phyloP scores from a whole-genome alignment of 2,113 vertebrate species.

The Clarias gariepinus region DNA sequence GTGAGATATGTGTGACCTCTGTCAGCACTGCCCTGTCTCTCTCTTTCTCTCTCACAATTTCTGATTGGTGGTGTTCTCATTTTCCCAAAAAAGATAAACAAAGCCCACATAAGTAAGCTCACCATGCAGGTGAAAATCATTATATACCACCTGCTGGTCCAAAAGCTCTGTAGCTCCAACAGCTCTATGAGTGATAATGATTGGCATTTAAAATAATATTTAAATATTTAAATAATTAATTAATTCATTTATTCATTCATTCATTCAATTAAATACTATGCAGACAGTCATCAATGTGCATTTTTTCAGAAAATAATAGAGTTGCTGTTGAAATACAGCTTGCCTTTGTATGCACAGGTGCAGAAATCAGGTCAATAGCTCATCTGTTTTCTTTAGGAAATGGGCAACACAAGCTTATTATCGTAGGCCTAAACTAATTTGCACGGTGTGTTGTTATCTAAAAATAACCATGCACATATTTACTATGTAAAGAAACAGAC shows the following conservation, averaged over 20 bases:
- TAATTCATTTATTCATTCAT: background rate
- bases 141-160: background rate
- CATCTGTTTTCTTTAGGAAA: constrained; percentile 8
- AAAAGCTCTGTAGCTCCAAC: background rate
- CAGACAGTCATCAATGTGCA: background rate
- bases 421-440: background rate
- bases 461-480: background rate
- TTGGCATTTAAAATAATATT: too few relatives aligned
- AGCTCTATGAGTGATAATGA: background rate
- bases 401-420: background rate
- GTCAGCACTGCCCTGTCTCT: background rate
- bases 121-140: background rate
- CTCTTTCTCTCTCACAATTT: background rate
- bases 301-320: background rate
- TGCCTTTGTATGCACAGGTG: background rate
- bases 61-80: background rate
- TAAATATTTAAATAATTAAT: too few relatives aligned
- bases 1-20: background rate
- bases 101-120: background rate
- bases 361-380: constrained; percentile 2
- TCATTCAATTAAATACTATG: background rate
- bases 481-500: background rate
- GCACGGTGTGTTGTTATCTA: background rate
- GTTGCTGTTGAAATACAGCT: background rate
- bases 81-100: background rate